Evolutionary conservation across 2,113 vertebrate species (phyloP).

Genomic region (Neolamprologus brichardi): DNA sequence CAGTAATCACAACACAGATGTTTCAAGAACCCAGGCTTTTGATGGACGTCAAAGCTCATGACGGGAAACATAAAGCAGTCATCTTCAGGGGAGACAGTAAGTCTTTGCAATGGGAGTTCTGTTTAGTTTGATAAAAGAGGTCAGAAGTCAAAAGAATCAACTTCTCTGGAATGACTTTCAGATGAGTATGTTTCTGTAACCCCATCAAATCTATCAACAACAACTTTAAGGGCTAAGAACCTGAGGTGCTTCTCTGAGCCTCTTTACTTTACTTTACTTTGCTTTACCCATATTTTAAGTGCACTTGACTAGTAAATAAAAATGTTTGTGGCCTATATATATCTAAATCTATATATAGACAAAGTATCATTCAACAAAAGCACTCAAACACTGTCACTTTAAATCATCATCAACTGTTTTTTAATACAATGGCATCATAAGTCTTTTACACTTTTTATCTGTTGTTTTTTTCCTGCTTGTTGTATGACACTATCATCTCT

Average conservation of each 20-base stretch:
- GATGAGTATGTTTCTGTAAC: neutral
- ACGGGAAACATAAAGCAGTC: conserved; percentile 42
- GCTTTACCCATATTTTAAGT: neutral
- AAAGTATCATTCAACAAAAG: neutral
- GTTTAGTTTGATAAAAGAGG: conserved; percentile 15
- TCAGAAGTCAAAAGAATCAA: conserved; percentile 17
- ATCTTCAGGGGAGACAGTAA: conserved; percentile 2
- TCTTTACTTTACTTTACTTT: neutral
- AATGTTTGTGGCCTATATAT: neutral
- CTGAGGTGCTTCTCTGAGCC: neutral
- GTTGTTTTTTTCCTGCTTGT: neutral
- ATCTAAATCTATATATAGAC: neutral
- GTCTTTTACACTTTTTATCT: neutral
- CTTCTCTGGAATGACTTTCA: neutral
- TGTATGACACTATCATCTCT: neutral
- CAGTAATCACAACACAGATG: conserved; percentile 59
- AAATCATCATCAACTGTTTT: neutral
- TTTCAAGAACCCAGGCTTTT: conserved; percentile 36
- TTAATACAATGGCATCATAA: neutral
- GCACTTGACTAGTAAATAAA: neutral
- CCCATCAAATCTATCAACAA: neutral
- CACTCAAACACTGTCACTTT: neutral
- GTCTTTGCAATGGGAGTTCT: conserved; percentile 7
- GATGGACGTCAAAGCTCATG: conserved; percentile 49
- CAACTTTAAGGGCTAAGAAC: neutral